phyloP scores from a whole-genome alignment of 1,140 invertebrate species.

The Nephila pilipes region DNA sequence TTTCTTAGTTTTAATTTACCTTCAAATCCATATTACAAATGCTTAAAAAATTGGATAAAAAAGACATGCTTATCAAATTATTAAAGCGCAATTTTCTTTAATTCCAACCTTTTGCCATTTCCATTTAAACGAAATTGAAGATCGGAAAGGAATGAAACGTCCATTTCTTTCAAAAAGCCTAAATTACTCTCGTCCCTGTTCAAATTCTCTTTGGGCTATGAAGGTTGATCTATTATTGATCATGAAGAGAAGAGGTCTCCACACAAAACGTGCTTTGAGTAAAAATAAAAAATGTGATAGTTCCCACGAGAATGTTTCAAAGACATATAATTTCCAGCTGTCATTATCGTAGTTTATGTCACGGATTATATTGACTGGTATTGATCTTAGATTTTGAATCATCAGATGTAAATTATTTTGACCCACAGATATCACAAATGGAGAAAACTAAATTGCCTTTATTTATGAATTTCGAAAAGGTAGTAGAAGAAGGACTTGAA shows the following conservation, averaged over 20 bases:
- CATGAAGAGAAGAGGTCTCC: constrained; percentile 14
- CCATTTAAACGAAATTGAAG: neutral
- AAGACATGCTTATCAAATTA: neutral
- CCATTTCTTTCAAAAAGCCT: neutral
- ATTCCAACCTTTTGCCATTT: neutral
- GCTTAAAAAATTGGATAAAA: too few relatives aligned
- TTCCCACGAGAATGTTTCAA: neutral
- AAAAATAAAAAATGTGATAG: neutral
- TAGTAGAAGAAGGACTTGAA: too few relatives aligned
- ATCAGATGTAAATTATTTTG: neutral
- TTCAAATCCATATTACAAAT: too few relatives aligned
- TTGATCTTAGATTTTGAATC: constrained; percentile 40
- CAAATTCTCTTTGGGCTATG: neutral
- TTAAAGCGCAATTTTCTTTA: neutral
- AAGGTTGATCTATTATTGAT: neutral
- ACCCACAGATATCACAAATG: too few relatives aligned
- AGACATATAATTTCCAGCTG: neutral
- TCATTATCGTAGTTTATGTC: constrained; percentile 23
- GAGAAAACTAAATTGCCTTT: too few relatives aligned
- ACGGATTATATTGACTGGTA: constrained; percentile 9
- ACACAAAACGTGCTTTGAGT: neutral
- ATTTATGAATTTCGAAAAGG: too few relatives aligned
- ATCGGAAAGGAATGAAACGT: neutral
- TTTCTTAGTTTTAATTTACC: too few relatives aligned
- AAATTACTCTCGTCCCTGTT: neutral